phyloP scores from a whole-genome alignment of 2,113 vertebrate genomes.

The Pangasianodon hypophthalmus region DNA sequence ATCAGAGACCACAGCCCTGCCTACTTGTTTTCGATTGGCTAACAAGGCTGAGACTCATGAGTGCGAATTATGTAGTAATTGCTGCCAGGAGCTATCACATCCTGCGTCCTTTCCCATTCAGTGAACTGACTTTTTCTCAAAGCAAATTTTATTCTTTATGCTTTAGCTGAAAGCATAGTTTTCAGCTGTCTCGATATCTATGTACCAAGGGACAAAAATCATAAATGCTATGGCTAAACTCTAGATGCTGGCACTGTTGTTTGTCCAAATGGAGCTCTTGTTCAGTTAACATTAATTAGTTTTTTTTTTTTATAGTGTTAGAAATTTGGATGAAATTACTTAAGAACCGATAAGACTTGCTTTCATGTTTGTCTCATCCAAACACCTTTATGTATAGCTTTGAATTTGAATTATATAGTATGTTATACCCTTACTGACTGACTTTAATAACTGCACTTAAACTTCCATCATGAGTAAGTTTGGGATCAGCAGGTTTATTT shows the following conservation, averaged over 20 bases:
- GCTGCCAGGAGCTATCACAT: not conserved
- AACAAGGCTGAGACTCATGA: not conserved
- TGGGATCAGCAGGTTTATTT: too few species aligned
- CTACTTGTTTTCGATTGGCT: not conserved
- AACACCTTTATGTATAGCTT: too few species aligned
- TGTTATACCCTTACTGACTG: too few species aligned
- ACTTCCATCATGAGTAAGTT: too few species aligned
- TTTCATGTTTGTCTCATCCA: too few species aligned
- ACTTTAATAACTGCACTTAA: too few species aligned
- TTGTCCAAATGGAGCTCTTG: not conserved
- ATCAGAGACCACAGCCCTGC: not conserved
- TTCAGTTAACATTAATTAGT: too few species aligned
- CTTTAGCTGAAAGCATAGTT: not conserved
- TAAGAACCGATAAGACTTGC: too few species aligned
- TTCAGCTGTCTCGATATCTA: not conserved
- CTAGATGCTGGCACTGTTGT: not conserved
- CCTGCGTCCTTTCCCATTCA: not conserved
- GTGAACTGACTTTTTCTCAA: not conserved
- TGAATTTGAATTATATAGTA: too few species aligned
- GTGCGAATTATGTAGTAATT: not conserved
- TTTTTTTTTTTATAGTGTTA: too few species aligned
- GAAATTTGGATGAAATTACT: too few species aligned
- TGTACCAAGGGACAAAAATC: not conserved
- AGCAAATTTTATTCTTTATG: not conserved
- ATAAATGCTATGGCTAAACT: not conserved